Evolutionary conservation across 2,113 vertebrate genomes (phyloP).

Genomic region (Egretta garzetta): DNA sequence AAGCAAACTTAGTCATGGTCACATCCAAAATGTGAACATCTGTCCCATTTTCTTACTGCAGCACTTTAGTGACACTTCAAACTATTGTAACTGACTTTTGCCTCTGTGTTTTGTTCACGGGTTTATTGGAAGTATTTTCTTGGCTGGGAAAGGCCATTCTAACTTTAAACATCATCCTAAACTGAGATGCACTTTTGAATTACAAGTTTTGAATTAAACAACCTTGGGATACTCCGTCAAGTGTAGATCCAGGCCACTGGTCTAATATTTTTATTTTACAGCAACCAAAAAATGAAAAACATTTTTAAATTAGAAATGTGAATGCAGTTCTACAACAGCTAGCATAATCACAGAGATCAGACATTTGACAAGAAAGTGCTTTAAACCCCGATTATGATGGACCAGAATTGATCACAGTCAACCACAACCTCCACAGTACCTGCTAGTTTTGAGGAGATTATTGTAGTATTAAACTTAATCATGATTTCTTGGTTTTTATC

Average conservation of each 20-base stretch:
- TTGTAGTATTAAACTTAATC: not conserved
- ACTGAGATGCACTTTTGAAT: not conserved
- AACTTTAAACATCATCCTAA: not conserved
- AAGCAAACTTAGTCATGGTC: not conserved
- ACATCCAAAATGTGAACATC: not conserved
- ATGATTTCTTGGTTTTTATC: not conserved
- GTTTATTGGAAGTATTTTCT: not conserved
- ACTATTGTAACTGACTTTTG: not conserved
- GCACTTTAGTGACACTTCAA: not conserved
- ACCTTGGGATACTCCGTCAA: not conserved
- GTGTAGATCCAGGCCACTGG: not conserved
- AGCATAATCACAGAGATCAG: not conserved
- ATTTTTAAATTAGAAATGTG: not conserved
- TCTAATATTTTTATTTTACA: not conserved
- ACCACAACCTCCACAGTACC: not conserved
- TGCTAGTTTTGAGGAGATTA: not conserved
- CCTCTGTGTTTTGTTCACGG: not conserved
- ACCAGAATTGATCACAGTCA: not conserved
- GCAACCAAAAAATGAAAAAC: not conserved
- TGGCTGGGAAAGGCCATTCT: not conserved
- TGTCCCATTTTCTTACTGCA: not conserved
- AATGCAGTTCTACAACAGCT: not conserved
- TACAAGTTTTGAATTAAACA: not conserved
- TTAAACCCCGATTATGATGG: not conserved
- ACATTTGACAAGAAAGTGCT: not conserved